Conservation (phyloP, 2,113 vertebrate genomes). For the Macquaria australasica region DNA sequence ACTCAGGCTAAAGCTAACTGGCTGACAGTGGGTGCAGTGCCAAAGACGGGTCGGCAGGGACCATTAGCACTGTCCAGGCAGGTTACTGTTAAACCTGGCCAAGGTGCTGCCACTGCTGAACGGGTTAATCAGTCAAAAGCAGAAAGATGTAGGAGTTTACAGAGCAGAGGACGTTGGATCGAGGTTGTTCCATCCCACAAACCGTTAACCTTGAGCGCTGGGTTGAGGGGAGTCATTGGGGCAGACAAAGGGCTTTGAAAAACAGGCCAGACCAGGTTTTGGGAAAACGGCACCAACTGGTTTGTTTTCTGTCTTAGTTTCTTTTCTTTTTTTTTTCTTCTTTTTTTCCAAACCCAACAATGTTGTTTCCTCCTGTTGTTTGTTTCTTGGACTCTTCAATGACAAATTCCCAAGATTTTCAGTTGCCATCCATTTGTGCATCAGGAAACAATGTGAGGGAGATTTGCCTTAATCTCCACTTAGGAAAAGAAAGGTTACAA, state of each 20-base stretch:
- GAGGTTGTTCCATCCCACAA: slow-evolving; percentile 64
- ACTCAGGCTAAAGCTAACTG: slow-evolving; percentile 49
- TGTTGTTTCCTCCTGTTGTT: slow-evolving; percentile 39
- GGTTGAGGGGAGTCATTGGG: slow-evolving; percentile 51
- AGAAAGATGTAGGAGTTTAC: slow-evolving; percentile 73
- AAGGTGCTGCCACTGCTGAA: slow-evolving; percentile 42
- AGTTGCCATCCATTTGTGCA: slow-evolving; percentile 59
- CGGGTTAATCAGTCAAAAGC: slow-evolving; percentile 80
- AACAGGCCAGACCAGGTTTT: slow-evolving; percentile 52
- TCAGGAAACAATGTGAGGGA: slow-evolving; percentile 77
- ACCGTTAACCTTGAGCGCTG: slow-evolving; percentile 77
- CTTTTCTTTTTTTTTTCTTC: not conserved
- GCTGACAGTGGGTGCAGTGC: slow-evolving; percentile 46
- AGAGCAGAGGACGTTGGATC: slow-evolving; percentile 61
- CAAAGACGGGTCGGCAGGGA: slow-evolving; percentile 60
- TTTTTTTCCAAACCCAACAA: not conserved
- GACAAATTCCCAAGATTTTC: slow-evolving; percentile 52
- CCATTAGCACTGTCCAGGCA: slow-evolving; percentile 49
- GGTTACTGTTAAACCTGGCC: slow-evolving; percentile 53
- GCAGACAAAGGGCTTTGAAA: slow-evolving; percentile 32
- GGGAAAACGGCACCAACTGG: slow-evolving; percentile 8
- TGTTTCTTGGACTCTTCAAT: slow-evolving; percentile 24
- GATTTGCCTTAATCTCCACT: slow-evolving; percentile 85
- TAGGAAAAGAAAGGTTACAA: slow-evolving; percentile 85
- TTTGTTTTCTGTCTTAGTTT: slow-evolving; percentile 19